Evolutionary conservation across 2,113 vertebrate species (phyloP), one percentile per base, ranked within the genome.

Genomic region (Cryptotis parvus): DNA sequence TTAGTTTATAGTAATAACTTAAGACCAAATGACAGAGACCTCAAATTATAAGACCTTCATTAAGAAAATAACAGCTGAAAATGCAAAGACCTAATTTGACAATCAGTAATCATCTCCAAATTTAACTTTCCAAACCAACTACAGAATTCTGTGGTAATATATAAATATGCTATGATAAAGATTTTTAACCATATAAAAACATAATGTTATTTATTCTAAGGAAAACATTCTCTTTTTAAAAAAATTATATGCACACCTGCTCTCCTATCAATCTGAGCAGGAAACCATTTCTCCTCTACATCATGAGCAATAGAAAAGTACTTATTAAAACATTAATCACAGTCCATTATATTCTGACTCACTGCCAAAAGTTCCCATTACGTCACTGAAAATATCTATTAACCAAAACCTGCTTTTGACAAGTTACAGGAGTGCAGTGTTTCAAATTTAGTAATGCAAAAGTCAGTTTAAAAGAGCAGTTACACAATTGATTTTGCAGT

Each of bases 301-400:
- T 97, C 97, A 94, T 97, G 96, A 97, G 97, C 93, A 97, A 97
- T 84, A 98, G 97, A 97, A 98, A 98, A 98, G 95, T 96, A 96
- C 98, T 98, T 98, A 98, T 98, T 98, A 98, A 98, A 98, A 97
- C 98, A 98, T 98, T 98, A 98, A 98, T 98, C 98, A 98, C 96
- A 97, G 97, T 96, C 97, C 97, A 98, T 98, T 98, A 98, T 97
- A 97, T 94, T 97, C 96, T 98, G 98, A 98, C 97, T 97, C 95
- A 92, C 86, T 89, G 98, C 98, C 98, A 98, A 97, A 97, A 98
- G 94, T 98, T 98, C 97, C 97, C 95, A 98, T 98, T 98, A 98
- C 98, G 98, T 98, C 98, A 98, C 95, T 97, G 96, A 98, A 98
- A 98, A 97, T 98, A 97, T 96, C 97, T 98, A 98, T 98, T 98